Conservation (phyloP, 2,888 invertebrate genomes). For the Lissocephala sabroskyi region DNA sequence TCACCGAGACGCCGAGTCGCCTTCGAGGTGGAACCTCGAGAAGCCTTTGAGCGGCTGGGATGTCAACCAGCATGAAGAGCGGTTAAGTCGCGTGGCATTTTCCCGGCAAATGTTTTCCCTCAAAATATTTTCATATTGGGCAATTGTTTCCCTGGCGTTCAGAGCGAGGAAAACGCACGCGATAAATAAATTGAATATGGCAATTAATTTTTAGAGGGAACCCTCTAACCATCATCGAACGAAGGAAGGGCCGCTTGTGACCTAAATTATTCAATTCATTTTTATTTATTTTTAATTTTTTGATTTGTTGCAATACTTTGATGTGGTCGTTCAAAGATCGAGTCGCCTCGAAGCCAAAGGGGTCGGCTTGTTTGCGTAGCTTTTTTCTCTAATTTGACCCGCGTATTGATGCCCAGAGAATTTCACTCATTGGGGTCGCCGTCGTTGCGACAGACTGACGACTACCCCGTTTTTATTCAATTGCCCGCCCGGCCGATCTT, state of each 20-base stretch:
- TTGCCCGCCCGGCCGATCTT: slow-evolving; percentile 51
- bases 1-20: slow-evolving; percentile 19
- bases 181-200: slow-evolving; percentile 47
- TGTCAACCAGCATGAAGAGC: slow-evolving; percentile 66
- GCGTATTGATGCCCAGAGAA: slow-evolving; percentile 52
- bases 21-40: slow-evolving; percentile 24
- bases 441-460: slow-evolving; percentile 21
- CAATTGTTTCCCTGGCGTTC: slow-evolving; percentile 7
- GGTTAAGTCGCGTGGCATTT: neutral
- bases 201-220: slow-evolving; percentile 39
- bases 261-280: slow-evolving; percentile 70
- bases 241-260: slow-evolving; percentile 57
- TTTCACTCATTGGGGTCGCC: slow-evolving; percentile 32
- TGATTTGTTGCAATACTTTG: slow-evolving; percentile 62
- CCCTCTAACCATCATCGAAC: slow-evolving; percentile 22
- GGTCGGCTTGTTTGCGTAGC: slow-evolving; percentile 65
- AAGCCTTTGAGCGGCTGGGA: slow-evolving; percentile 32
- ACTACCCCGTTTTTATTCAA: slow-evolving; percentile 54
- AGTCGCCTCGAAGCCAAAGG: slow-evolving; percentile 32
- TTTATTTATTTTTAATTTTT: slow-evolving; percentile 71
- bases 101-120: neutral
- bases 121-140: too few species aligned
- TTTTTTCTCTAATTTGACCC: slow-evolving; percentile 71
- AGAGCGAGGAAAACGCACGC: slow-evolving; percentile 28
- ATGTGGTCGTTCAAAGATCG: slow-evolving; percentile 18